Conservation (phyloP, 2,797 vertebrate species). For the Capromys pilorides region DNA sequence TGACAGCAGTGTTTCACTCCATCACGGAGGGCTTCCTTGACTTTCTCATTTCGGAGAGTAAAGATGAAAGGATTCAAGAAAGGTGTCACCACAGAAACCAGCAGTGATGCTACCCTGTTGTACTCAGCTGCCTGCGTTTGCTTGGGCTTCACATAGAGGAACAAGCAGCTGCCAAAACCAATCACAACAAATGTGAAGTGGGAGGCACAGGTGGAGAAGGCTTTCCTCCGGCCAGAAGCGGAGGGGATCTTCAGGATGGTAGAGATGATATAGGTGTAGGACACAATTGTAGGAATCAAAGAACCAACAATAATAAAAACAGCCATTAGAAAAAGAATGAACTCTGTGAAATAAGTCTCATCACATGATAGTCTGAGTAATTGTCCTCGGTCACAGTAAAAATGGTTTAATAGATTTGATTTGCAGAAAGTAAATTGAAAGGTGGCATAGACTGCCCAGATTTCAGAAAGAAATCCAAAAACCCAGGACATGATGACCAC, state of each 20-base stretch:
- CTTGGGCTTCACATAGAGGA: constrained; percentile 67
- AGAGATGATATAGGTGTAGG: constrained; percentile 70
- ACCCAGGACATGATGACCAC: constrained; percentile 58
- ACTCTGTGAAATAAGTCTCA: constrained; percentile 67
- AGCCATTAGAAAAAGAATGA: constrained; percentile 74
- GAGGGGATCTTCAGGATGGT: constrained; percentile 70
- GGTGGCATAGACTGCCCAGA: constrained; percentile 62
- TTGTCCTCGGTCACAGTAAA: constrained; percentile 69
- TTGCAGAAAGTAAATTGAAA: constrained; percentile 70
- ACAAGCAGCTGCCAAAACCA: constrained; percentile 54
- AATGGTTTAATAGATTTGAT: constrained; percentile 73
- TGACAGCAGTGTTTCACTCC: neutral
- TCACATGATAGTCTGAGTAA: constrained; percentile 71
- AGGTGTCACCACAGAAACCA: constrained; percentile 68
- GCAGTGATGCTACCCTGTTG: constrained; percentile 65
- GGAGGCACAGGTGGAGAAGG: constrained; percentile 73
- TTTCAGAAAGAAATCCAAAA: constrained; percentile 69
- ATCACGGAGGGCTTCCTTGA: constrained; percentile 60
- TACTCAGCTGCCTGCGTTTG: neutral
- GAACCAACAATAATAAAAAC: constrained; percentile 64
- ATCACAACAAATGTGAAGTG: constrained; percentile 64
- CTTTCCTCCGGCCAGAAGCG: constrained; percentile 52
- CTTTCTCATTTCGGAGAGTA: constrained; percentile 64
- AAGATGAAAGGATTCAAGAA: constrained; percentile 76
- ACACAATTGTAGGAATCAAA: constrained; percentile 53